Conservation (phyloP, 2,888 invertebrate genomes). For the Drosophila peninsularis region DNA sequence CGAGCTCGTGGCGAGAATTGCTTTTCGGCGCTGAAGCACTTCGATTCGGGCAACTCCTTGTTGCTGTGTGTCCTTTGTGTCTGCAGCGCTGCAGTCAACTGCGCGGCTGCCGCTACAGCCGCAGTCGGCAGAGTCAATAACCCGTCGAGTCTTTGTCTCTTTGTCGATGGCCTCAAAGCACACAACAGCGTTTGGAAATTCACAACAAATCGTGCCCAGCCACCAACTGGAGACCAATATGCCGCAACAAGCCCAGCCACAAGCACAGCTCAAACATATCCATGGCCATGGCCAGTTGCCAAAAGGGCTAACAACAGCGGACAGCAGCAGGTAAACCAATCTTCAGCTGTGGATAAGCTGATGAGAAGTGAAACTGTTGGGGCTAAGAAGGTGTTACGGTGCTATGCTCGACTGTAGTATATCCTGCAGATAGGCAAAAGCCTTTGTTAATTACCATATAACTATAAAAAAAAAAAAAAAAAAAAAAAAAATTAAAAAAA, state of each 20-base stretch:
- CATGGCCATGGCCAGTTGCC: slow-evolving; percentile 59
- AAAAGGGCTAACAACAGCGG: slow-evolving; percentile 54
- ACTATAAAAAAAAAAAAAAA: too few species aligned
- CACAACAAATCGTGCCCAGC: slow-evolving; percentile 6
- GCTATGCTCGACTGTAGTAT: too few species aligned
- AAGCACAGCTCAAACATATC: slow-evolving; percentile 62
- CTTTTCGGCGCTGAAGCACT: background rate
- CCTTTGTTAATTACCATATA: too few species aligned
- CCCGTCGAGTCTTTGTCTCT: slow-evolving; percentile 48
- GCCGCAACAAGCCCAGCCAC: slow-evolving; percentile 55
- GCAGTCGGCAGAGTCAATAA: slow-evolving; percentile 45
- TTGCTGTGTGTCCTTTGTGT: slow-evolving; percentile 46
- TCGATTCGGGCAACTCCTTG: slow-evolving; percentile 12
- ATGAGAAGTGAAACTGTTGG: background rate
- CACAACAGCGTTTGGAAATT: slow-evolving; percentile 19
- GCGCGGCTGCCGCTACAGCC: background rate
- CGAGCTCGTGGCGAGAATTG: too few species aligned
- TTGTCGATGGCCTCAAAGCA: slow-evolving; percentile 12
- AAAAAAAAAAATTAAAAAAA: too few species aligned
- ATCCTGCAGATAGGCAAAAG: too few species aligned
- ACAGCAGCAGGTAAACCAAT: slow-evolving; percentile 66
- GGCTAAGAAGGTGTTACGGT: background rate
- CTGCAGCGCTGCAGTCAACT: slow-evolving; percentile 34
- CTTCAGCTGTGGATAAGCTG: background rate
- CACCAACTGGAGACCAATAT: slow-evolving; percentile 34